Evolutionary conservation across 2,888 invertebrate species (phyloP), one percentile per base, ranked within the genome.

Genomic region (Drosophila anomelani): DNA sequence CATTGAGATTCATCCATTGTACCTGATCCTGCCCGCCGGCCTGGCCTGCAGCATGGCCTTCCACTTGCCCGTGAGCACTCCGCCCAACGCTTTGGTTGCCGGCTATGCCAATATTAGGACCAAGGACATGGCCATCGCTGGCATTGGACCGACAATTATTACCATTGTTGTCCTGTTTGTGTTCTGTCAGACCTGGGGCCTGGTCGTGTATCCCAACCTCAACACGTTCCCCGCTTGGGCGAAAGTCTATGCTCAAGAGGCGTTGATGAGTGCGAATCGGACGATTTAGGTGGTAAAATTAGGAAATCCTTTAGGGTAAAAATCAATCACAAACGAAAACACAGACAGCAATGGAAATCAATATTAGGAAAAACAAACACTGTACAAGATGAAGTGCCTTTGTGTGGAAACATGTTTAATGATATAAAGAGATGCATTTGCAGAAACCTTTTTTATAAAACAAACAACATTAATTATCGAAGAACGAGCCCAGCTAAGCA

Each of bases 51-150:
- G 98, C 60, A 97, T 97, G 94, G 97, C 97, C 10, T 97, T 98
- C 94, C 97, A 97, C 94, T 94, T 98, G 92, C 98, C 98, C 0
- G 98, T 98, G 15, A 98, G 98, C 54, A 98, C 98, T 0, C 98
- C 98, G 3, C 98, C 98, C 17, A 98, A 98, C 93, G 98, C 98
- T 5, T 97, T 99, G 70, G 98, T 97, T 0, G 96, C 96, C 23
- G 96, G 96, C 0, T 96, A 96, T 13, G 96, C 96, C 3, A 95
- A 95, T 83, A 96, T 97, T 93, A 95, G 94, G 76, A 96, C 96
- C 9, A 94, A 94, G 69, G 96, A 96, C 86, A 96, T 97, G 95
- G 94, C 95, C 0, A 93, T 96, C 71, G 96, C 96, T 58, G 97
- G 97, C 13, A 94, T 96, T 73, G 95, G 96, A 0, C 96, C 98